Percentiles rank a stretch among this genome's conserved stretches.
phyloP scores from a whole-genome alignment of 2,797 vertebrate genomes.

The Hoplostethus mediterraneus region DNA sequence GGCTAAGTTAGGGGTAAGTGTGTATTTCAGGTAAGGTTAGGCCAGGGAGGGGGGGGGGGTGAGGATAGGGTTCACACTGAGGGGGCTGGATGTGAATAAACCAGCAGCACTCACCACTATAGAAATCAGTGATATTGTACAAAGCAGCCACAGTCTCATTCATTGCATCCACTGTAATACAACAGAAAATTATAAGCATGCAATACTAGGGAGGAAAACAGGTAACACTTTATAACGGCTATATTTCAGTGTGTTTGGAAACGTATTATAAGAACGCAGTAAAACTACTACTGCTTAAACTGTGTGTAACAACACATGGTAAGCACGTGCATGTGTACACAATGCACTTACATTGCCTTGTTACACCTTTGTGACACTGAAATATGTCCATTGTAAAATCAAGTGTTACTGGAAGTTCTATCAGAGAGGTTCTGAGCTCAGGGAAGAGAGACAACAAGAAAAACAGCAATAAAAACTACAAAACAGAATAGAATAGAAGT shows the following conservation, averaged over 20 bases:
- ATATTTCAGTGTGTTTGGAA: not conserved
- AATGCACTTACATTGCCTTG: not conserved
- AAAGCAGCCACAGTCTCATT: slow-evolving; percentile 98
- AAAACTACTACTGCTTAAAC: not conserved
- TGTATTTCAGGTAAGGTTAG: slow-evolving; percentile 39
- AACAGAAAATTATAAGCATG: slow-evolving; percentile 83
- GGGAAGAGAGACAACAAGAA: slow-evolving; percentile 5
- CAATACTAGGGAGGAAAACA: slow-evolving; percentile 58
- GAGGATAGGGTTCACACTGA: slow-evolving; percentile 69
- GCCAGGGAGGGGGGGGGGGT: slow-evolving; percentile 22
- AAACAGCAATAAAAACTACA: not conserved
- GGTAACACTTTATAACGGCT: slow-evolving; percentile 12
- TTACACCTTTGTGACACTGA: not conserved
- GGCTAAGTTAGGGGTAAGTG: slow-evolving; percentile 32
- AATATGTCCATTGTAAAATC: not conserved
- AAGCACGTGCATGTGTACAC: no score
- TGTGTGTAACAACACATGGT: no score
- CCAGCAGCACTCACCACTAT: slow-evolving; percentile 94
- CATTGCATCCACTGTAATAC: slow-evolving; percentile 97
- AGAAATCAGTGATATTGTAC: slow-evolving; percentile 97
- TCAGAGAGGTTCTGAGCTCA: not conserved
- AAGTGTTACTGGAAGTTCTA: not conserved
- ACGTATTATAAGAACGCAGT: slow-evolving; percentile 7
- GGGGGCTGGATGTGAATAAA: slow-evolving; percentile 58
- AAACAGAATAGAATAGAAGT: not conserved